phyloP scores from a whole-genome alignment of 1,140 invertebrate genomes.

The Melanaphis sacchari region DNA sequence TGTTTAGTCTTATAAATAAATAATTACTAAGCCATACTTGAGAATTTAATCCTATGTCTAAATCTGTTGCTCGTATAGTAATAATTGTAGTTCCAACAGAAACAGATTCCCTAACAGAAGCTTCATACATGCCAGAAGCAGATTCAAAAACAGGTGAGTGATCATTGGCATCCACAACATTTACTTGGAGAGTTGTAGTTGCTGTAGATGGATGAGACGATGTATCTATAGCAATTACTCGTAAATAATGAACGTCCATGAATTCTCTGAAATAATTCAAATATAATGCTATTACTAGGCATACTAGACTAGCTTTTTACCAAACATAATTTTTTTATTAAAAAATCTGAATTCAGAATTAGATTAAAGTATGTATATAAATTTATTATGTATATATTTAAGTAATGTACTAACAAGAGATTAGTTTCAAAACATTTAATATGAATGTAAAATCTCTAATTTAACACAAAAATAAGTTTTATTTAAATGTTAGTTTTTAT shows the following conservation, averaged over 20 bases:
- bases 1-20: conserved; percentile 53
- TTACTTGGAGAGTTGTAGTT: conserved; percentile 87
- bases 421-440: not conserved
- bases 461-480: not conserved
- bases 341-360: not conserved
- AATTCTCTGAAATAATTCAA: conserved; percentile 79
- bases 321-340: not conserved
- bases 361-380: not conserved
- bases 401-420: not conserved
- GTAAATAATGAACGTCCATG: conserved; percentile 77
- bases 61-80: conserved; percentile 89
- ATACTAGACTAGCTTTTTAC: not conserved
- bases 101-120: conserved; percentile 82
- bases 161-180: conserved; percentile 93
- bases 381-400: too few relatives aligned
- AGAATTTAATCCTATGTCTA: conserved; percentile 88
- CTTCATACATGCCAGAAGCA: conserved; percentile 78
- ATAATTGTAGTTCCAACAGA: conserved; percentile 88
- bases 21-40: conserved; percentile 65
- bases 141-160: conserved; percentile 90
- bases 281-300: conserved; percentile 62
- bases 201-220: conserved; percentile 85
- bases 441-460: not conserved
- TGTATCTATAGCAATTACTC: conserved; percentile 75
- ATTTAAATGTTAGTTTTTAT: too few relatives aligned